Conservation (phyloP, 2,888 invertebrate species). For the Orchestes rusci region DNA sequence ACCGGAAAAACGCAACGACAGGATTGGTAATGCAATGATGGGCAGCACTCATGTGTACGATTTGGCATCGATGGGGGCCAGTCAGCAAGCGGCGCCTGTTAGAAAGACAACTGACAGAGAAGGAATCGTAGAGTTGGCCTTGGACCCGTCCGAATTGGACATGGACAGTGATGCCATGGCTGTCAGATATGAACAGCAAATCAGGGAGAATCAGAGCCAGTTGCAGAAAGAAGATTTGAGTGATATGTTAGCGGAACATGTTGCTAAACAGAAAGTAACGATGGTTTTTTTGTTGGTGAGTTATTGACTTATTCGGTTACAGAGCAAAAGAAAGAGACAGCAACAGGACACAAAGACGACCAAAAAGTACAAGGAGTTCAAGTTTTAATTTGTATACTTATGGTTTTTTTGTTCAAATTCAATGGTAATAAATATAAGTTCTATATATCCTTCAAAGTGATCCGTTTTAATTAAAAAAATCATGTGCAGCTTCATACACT, state of each 20-base stretch:
- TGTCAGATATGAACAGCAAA: conserved; percentile 90
- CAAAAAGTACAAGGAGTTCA: conserved; percentile 98
- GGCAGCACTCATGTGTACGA: conserved; percentile 98
- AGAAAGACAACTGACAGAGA: conserved; percentile 31
- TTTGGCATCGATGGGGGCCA: conserved; percentile 57
- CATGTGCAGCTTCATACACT: too few species aligned
- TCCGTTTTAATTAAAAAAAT: too few species aligned
- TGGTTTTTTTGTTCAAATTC: too few species aligned
- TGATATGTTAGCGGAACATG: conserved; percentile 98
- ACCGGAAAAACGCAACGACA: conserved; percentile 88
- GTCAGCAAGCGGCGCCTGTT: conserved; percentile 47
- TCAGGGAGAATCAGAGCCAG: conserved; percentile 86
- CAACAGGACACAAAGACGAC: conserved; percentile 85
- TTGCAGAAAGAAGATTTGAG: conserved; percentile 90
- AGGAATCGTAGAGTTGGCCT: conserved; percentile 82
- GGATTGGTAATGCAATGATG: conserved; percentile 92
- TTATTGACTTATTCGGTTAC: conserved; percentile 40
- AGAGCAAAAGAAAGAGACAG: conserved; percentile 89
- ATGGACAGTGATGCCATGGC: conserved; percentile 95
- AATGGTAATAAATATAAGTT: too few species aligned
- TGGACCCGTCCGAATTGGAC: conserved; percentile 96
- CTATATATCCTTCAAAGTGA: too few species aligned
- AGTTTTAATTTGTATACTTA: too few species aligned
- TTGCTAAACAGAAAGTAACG: conserved; percentile 85
- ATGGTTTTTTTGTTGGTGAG: neutral